A percentile compares a stretch with the other conserved stretches of the same genome.
Evolutionary conservation across 2,888 invertebrate genomes (phyloP).

Genomic region (Tipula unca): DNA sequence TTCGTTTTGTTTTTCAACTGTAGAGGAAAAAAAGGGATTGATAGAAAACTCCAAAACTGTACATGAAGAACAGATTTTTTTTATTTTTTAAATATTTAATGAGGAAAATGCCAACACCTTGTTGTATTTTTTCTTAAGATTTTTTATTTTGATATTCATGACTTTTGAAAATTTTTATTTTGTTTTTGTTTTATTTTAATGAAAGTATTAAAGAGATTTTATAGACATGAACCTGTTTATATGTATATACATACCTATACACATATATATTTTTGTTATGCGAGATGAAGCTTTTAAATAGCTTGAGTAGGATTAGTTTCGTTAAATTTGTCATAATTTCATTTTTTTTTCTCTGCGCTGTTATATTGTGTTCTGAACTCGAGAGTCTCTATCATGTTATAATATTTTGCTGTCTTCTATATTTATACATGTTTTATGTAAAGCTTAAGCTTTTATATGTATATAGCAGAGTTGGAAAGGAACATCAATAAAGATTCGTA

Average conservation of each 20-base stretch:
- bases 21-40: neutral
- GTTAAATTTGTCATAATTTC: slow-evolving; percentile 2
- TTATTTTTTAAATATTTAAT: neutral
- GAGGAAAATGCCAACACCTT: slow-evolving; percentile 14
- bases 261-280: neutral
- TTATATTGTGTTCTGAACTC: neutral
- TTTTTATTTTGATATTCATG: neutral
- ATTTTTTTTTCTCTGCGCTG: neutral
- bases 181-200: neutral
- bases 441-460: neutral
- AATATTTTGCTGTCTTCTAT: neutral
- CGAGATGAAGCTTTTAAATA: neutral
- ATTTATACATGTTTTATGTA: neutral
- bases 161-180: neutral
- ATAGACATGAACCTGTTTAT: slow-evolving; percentile 3
- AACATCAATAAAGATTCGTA: neutral
- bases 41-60: neutral
- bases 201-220: slow-evolving; percentile 8
- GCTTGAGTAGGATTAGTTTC: neutral
- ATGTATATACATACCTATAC: no score
- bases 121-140: neutral
- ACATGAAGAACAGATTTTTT: neutral
- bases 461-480: neutral
- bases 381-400: neutral
- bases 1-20: neutral